Evolutionary conservation across 2,113 vertebrate species (phyloP).

Genomic region (Elachura formosa): DNA sequence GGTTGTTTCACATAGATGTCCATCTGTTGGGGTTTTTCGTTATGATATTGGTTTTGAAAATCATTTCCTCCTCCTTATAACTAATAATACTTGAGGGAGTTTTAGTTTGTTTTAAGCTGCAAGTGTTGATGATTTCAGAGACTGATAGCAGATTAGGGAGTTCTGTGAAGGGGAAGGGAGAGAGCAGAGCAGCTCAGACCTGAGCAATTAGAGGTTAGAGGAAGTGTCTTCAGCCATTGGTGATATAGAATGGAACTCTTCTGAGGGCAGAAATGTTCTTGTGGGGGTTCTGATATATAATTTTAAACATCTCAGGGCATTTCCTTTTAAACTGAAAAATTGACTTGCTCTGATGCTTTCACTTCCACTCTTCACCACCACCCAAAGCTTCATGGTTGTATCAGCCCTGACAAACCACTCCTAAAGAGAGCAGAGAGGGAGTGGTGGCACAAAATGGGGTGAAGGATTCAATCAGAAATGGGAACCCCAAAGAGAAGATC

Average conservation of each 20-base stretch:
- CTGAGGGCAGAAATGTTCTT: neutral
- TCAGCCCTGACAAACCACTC: neutral
- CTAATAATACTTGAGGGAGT: neutral
- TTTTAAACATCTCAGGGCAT: neutral
- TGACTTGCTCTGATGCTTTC: neutral
- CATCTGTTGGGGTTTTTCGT: neutral
- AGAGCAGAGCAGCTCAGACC: conserved; percentile 1
- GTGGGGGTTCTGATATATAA: neutral
- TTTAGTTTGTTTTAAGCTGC: conserved; percentile 6
- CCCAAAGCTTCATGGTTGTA: neutral
- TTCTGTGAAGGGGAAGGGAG: neutral
- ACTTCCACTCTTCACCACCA: neutral
- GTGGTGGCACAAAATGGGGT: neutral
- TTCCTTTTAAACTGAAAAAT: neutral
- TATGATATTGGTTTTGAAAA: neutral
- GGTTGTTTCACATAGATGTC: neutral
- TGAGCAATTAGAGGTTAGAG: neutral
- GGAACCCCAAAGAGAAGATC: neutral
- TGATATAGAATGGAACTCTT: neutral
- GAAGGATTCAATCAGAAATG: neutral
- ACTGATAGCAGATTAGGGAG: conserved; percentile 17
- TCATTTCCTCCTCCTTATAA: neutral
- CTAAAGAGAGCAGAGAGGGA: neutral
- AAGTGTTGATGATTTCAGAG: conserved; percentile 1
- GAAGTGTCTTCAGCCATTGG: neutral